Base-by-base conservation (phyloP, 2,888 invertebrate species). In the Ischnura elegans region DNA sequence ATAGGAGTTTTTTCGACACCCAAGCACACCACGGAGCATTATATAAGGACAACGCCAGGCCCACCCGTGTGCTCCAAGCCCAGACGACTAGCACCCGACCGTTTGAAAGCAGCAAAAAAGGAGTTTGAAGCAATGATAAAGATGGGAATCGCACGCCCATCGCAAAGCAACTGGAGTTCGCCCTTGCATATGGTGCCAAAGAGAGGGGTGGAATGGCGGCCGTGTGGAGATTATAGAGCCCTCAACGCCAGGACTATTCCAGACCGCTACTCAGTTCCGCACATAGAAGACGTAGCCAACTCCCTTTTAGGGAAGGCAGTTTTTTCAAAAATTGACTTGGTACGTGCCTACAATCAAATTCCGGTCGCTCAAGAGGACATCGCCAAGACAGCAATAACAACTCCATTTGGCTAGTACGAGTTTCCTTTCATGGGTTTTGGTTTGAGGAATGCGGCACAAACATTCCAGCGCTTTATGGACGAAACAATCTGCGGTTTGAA, bases 191-290 rank as follows among this genome's bases (percentile, higher is more conserved):
- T 95, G 90, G 95, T 95, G 2, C 95, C 95, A 2, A 96, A 96
- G 93, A 95, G 95, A 87, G 94, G 94, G 13, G 95, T 95, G 42
- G 94, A 94, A 0, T 95, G 95, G 93, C 95, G 95, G 45, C 95
- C 95, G 94, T 96, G 96, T 95, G 95, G 95, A 0, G 95, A 96
- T 87, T 96, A 95, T 93, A 93, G 96, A 0, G 29, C 42, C 6
- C 94, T 96, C 0, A 96, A 95, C 93, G 95, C 95, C 0, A 94
- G 95, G 95, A 61, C 61, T 16, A 6, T 61, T 25, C 25, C 61
- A 21, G 25, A 61, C 19, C 61, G 61, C 25, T 61, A 61, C 19
- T n/a, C 61, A 16, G 8, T 61, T 25, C 61, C 16, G 8, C 61
- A 21, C 19, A 61, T 61, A 21, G 16, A 21, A 21, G 25, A 21